Conservation (phyloP, 1,140 invertebrate species). For the Polypedilum pembai region DNA sequence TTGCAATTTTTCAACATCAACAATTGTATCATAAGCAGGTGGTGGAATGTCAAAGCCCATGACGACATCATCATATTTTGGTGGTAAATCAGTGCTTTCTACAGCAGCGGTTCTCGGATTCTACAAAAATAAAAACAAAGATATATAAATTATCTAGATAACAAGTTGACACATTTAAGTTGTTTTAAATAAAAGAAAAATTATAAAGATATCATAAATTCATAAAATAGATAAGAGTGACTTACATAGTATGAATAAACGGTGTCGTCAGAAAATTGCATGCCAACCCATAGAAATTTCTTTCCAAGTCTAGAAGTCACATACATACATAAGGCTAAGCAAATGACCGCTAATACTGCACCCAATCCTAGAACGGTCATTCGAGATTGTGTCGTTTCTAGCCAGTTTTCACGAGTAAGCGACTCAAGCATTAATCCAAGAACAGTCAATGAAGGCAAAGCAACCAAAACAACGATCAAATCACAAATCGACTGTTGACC, state of each 20-base stretch:
- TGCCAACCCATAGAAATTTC: not conserved
- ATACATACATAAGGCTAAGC: not conserved
- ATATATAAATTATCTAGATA: not conserved
- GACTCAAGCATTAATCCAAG: not conserved
- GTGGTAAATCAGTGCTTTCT: not conserved
- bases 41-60: conserved; percentile 24
- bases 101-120: not conserved
- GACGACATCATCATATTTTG: not conserved
- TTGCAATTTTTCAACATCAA: not conserved
- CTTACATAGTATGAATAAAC: conserved; percentile 17
- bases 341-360: not conserved
- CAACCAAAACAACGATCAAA: not conserved
- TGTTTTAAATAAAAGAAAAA: no score
- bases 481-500: not conserved
- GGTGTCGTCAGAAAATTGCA: not conserved
- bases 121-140: not conserved
- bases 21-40: not conserved
- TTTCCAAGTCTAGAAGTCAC: not conserved
- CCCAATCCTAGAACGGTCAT: not conserved
- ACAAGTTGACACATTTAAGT: no score
- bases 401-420: not conserved
- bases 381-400: not conserved
- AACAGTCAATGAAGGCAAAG: not conserved
- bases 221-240: not conserved
- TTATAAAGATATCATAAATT: no score